Percentiles rank a stretch among this genome's conserved stretches.
Conservation (phyloP, 1,140 invertebrate genomes). For the Drosophila lacertosa region DNA sequence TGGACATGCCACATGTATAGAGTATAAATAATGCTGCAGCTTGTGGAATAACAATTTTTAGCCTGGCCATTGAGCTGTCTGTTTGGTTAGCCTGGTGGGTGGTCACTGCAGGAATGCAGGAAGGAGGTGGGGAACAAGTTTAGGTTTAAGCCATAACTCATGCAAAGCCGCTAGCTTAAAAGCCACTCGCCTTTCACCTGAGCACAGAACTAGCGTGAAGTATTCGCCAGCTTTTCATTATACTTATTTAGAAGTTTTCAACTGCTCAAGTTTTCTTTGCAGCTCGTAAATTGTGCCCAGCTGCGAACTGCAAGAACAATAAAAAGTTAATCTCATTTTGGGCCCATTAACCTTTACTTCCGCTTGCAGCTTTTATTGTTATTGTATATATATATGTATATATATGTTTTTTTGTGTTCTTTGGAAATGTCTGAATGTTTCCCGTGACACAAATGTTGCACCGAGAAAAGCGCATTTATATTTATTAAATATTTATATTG, state of each 20-base stretch:
- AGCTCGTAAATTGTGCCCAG: conserved; percentile 36
- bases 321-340: conserved; percentile 42
- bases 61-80: conserved; percentile 48
- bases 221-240: conserved; percentile 18
- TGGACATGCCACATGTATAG: not conserved
- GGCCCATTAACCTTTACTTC: conserved; percentile 4
- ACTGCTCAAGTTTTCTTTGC: conserved; percentile 15
- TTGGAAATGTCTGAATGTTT: conserved; percentile 16
- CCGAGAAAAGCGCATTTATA: conserved; percentile 24
- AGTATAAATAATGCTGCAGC: conserved; percentile 20
- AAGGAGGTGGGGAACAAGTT: not conserved
- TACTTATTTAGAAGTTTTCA: conserved; percentile 36
- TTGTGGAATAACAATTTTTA: conserved; percentile 47
- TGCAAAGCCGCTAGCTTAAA: not conserved
- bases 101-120: not conserved
- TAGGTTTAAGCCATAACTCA: conserved; percentile 4
- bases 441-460: conserved; percentile 22
- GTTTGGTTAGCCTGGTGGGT: conserved; percentile 10
- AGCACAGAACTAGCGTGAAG: not conserved
- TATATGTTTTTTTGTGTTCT: not conserved
- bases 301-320: conserved; percentile 31
- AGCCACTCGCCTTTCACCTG: conserved; percentile 7
- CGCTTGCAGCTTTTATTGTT: conserved; percentile 5
- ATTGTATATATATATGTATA: not conserved
- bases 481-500: conserved; percentile 37